Evolutionary conservation across 2,797 vertebrate genomes (phyloP), one percentile per base, ranked within the genome.

Genomic region (Eulemur rubriventer): DNA sequence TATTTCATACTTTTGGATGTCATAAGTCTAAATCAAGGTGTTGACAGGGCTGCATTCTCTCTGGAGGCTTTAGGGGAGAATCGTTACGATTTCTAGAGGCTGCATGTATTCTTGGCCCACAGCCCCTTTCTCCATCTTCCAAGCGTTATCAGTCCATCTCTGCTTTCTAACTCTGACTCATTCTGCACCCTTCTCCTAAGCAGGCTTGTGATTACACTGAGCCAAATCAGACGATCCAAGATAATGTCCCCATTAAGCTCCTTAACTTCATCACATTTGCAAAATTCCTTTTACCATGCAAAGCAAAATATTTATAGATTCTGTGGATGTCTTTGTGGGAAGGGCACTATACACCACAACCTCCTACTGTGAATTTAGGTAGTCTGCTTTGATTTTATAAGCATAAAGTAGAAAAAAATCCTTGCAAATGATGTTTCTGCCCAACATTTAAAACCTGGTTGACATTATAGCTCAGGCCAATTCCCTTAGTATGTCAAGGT

Each of bases 31-130:
- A 70, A 41, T 46, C 41, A 9, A 59, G 38, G 2, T 35, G 4
- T 52, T 10, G 22, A 35, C 2, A 24, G 3, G 38, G 12, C 8
- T 55, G 5, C 2, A 26, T 26, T 81, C 38, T 13, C 59, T n/a
- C 18, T 67, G n/a, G n/a, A n/a, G 10, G 12, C 57, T 26, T 6
- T 1, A 14, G 20, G 43, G 16, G 22, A 65, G 14, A 76, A 35
- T 17, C 0, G 0, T 38, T 63, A 14, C n/a, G 52, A 7, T 14
- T n/a, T 46, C 43, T 13, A 67, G 8, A 79, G 3, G 18, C 0
- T 35, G 20, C 1, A 1, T 1, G 2, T 7, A 10, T 10, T 57
- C 20, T 30, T 55, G 28, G 6, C 28, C n/a, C 57, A 26, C 0
- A 59, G 48, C 3, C 2, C 0, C 24, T 75, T 24, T 18, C 16